Conservation (phyloP, 1,140 invertebrate genomes). For the Chionoecetes opilio region DNA sequence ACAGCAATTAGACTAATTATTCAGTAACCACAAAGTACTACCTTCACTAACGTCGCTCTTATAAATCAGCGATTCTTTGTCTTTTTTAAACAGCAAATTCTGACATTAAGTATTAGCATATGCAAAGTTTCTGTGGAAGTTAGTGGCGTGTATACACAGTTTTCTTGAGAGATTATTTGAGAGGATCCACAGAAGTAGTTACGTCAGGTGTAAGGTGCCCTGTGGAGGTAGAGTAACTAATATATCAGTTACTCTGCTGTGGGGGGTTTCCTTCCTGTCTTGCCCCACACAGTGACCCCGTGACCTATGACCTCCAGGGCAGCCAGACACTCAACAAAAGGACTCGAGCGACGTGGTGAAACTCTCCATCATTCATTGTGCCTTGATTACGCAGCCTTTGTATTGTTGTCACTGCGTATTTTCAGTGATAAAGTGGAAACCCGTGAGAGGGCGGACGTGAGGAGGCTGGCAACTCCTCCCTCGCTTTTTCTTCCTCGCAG, state of each 20-base stretch:
- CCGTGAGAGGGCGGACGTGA: background rate
- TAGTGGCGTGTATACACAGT: background rate
- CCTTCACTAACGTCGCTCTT: background rate
- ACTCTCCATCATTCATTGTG: constrained; percentile 14
- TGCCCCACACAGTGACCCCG: background rate
- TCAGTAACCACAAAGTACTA: background rate
- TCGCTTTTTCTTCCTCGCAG: background rate
- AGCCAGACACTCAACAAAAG: background rate
- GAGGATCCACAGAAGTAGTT: too few relatives aligned
- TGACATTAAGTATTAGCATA: background rate
- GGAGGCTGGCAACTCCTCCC: background rate
- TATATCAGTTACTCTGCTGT: too few relatives aligned
- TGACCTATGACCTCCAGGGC: background rate
- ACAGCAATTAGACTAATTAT: background rate
- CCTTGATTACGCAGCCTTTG: background rate
- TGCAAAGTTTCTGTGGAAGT: background rate
- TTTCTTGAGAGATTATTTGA: too few relatives aligned
- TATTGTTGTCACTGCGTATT: background rate
- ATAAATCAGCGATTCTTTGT: background rate
- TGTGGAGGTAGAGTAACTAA: too few relatives aligned
- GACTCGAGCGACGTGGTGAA: background rate
- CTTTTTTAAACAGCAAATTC: background rate
- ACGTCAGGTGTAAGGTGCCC: too few relatives aligned
- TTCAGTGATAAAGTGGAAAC: background rate
- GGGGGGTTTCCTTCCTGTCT: background rate